phyloP scores from a whole-genome alignment of 1,140 invertebrate species.

The fruit fly (Drosophila melanogaster) region Release_6_plus_ISO1_MT NT_037436.4:22769001-22769500 shows the following conservation, averaged over 20 bases:
- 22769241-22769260: neutral
- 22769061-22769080: slow-evolving; percentile 38
- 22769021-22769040: neutral
- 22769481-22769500: slow-evolving; percentile 17
- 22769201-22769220: neutral
- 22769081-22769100: slow-evolving; percentile 7
- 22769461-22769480: neutral
- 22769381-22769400: slow-evolving; percentile 42
- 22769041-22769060: neutral
- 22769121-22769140: neutral
- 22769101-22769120: neutral
- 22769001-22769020: neutral
- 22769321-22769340: slow-evolving; percentile 33
- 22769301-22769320: neutral
- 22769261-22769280: neutral
- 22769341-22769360: slow-evolving; percentile 8
- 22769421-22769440: slow-evolving; percentile 34
- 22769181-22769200: too few relatives aligned
- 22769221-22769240: neutral
- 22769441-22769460: slow-evolving; percentile 54
- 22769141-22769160: too few relatives aligned
- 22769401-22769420: neutral
- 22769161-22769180: too few relatives aligned
- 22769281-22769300: slow-evolving; percentile 4
- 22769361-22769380: slow-evolving; percentile 2